Evolutionary conservation across 35 echinoderm and acorn worm genomes (phyloP), one percentile per base, ranked within the genome.

Genomic region (Apostichopus japonicus): DNA sequence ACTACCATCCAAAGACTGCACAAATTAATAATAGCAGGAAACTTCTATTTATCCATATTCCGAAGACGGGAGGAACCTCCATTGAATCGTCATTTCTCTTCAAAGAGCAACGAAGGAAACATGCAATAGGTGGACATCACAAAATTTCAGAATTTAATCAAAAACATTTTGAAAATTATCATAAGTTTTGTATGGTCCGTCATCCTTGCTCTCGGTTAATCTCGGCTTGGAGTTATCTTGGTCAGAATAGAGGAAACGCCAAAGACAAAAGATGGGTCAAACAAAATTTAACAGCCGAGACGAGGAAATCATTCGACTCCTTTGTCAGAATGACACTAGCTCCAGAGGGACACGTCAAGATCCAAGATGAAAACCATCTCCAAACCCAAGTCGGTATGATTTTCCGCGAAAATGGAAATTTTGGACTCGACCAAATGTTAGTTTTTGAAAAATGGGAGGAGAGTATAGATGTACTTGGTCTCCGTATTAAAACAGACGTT

Each of bases 381-480:
- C 86, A 88, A 62, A 33, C 86, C 4, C 86, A 88, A n/a, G 61
- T 71, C 11, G 86, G 86, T 5, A 88, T 88, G 86, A 56, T 88
- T 2, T 88, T 88, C 53, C 55, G 62, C 9, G 65, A 73, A 55
- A 7, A 70, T 24, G 86, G 86, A 51, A 70, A 13, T 6, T 88
- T 88, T 71, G 59, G 86, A 6, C 86, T 88, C 4, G 86, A 88
- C 24, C 86, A 88, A 54, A 10, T 88, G n/a, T 73, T 88, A 33
- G 23, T 88, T 73, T 88, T 88, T 44, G 86, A 88, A 88, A 88
- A 24, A 15, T 88, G 86, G 86, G 27, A 67, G 10, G 22, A 88
- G 25, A 88, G 86, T 51, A 58, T 88, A 24, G 61, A 71, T 25
- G 59, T 25, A 53, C 61, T 88, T 17, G 80, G 8, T 19, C 55